Evolutionary conservation across 2,888 invertebrate genomes (phyloP).

Genomic region (Tetragonula carbonaria): DNA sequence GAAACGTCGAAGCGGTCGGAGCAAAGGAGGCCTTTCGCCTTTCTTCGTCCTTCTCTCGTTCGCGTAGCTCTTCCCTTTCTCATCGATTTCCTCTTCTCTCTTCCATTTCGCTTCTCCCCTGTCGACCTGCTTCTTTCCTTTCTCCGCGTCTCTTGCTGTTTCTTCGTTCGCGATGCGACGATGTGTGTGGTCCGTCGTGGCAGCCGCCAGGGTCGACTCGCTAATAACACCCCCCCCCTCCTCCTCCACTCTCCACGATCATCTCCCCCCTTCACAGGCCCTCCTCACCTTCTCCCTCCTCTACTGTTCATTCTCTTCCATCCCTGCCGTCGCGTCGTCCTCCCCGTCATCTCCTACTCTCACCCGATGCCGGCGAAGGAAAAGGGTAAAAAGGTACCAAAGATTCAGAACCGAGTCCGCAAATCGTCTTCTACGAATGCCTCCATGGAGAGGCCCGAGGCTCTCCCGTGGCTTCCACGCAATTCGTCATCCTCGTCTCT

Average conservation of each 20-base stretch:
- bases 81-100: constrained; percentile 37
- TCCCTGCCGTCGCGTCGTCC: constrained; percentile 32
- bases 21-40: constrained; percentile 34
- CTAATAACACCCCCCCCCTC: constrained; percentile 80
- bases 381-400: constrained; percentile 76
- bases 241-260: constrained; percentile 50
- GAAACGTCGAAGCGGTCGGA: constrained; percentile 44
- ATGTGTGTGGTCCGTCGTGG: constrained; percentile 81
- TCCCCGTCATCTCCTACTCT: constrained; percentile 54
- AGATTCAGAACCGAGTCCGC: constrained; percentile 75
- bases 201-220: constrained; percentile 81
- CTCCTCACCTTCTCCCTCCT: constrained; percentile 42
- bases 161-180: constrained; percentile 72
- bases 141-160: constrained; percentile 56
- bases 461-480: constrained; percentile 60
- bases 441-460: constrained; percentile 60
- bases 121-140: constrained; percentile 43
- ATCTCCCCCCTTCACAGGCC: constrained; percentile 23
- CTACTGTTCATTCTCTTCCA: constrained; percentile 47
- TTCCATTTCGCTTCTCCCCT: constrained; percentile 42
- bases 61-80: neutral
- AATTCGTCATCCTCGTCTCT: constrained; percentile 66
- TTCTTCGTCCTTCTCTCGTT: constrained; percentile 12
- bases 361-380: constrained; percentile 62
- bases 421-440: constrained; percentile 79